Conservation (phyloP, 2,797 vertebrate species). For the Crocidura indochinensis region DNA sequence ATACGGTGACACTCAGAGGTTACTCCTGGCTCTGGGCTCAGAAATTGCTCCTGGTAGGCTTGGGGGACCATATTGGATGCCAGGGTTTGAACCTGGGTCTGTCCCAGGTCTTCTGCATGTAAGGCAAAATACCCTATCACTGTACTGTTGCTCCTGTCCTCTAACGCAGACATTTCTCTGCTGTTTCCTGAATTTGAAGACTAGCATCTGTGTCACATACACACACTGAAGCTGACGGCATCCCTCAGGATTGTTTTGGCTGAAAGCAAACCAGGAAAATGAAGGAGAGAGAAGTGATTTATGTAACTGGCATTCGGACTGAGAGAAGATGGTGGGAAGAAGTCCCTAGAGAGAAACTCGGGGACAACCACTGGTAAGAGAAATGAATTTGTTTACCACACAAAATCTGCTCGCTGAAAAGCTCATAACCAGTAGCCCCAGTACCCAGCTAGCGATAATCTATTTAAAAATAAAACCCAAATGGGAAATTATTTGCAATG, state of each 20-base stretch:
- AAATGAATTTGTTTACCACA: background rate
- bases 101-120: too few species aligned
- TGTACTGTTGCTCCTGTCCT: too few species aligned
- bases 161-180: background rate
- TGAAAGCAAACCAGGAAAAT: background rate
- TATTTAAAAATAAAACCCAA: background rate
- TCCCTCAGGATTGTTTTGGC: background rate
- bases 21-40: too few species aligned
- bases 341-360: background rate
- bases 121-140: too few species aligned
- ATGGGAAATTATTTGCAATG: background rate
- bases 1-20: too few species aligned
- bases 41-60: too few species aligned
- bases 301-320: background rate
- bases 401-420: background rate
- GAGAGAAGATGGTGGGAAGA: background rate
- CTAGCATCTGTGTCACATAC: background rate
- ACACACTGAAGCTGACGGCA: background rate
- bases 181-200: background rate
- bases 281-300: background rate
- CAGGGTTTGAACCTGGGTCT: too few species aligned
- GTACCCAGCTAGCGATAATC: background rate
- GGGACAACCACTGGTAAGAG: background rate
- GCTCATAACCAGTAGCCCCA: fast-evolving
- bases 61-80: too few species aligned